These are phyloP conservation scores for Cheilosia urbana DNA, from an alignment of 2,888 invertebrate species.

Conservation along the genomic window DNA sequence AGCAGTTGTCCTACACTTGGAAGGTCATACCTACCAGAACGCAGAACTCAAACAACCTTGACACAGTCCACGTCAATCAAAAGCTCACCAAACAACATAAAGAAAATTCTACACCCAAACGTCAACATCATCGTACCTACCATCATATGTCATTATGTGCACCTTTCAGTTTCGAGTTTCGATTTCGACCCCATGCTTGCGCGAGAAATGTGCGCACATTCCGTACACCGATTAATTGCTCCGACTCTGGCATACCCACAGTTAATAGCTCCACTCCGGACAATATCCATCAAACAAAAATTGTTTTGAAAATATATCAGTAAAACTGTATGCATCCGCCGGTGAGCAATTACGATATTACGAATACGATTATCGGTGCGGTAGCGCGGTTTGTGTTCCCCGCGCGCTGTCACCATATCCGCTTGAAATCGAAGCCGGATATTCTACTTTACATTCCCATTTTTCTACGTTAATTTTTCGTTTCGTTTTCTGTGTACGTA, in stretches of 20 bases:
- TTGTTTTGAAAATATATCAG: constrained; percentile 64
- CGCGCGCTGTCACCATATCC: constrained; percentile 60
- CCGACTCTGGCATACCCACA: constrained; percentile 14
- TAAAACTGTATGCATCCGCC: constrained; percentile 69
- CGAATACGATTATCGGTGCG: constrained; percentile 66
- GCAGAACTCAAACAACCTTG: constrained; percentile 41
- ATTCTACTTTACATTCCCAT: constrained; percentile 82
- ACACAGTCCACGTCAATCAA: constrained; percentile 52
- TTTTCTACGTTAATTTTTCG: constrained; percentile 68
- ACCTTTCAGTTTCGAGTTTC: background rate
- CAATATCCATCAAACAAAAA: constrained; percentile 51
- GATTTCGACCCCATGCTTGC: background rate
- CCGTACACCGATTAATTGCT: constrained; percentile 31
- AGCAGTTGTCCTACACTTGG: background rate
- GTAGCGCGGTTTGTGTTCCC: constrained; percentile 28
- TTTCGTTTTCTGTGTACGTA: constrained; percentile 46
- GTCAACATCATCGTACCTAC: background rate
- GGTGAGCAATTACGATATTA: constrained; percentile 62
- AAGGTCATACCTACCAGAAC: constrained; percentile 24
- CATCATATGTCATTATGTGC: background rate
- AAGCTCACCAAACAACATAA: constrained; percentile 36
- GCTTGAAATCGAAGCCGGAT: constrained; percentile 78
- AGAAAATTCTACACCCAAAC: constrained; percentile 1
- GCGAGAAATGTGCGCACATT: constrained; percentile 3
- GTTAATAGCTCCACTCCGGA: constrained; percentile 52